phyloP scores from a whole-genome alignment of 2,888 invertebrate species.

The Timema cristinae region DNA sequence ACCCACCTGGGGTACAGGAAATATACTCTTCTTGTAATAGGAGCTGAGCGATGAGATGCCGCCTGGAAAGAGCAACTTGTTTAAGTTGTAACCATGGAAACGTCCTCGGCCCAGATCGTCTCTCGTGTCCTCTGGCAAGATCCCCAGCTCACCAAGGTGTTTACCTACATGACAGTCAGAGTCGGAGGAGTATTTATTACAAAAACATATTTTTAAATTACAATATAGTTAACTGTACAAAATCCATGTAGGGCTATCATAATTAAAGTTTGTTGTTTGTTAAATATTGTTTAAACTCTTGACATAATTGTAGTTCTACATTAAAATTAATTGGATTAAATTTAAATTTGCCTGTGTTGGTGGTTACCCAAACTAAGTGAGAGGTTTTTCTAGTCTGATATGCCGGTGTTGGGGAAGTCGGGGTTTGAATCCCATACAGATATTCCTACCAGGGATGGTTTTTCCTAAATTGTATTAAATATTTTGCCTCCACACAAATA shows the following conservation, averaged over 20 bases:
- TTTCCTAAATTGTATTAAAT: too few relatives aligned
- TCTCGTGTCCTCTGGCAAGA: conserved; percentile 45
- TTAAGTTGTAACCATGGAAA: conserved; percentile 51
- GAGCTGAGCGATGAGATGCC: conserved; percentile 42
- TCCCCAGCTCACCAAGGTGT: conserved; percentile 48
- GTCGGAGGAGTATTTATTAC: not conserved
- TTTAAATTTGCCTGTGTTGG: too few relatives aligned
- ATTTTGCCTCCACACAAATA: too few relatives aligned
- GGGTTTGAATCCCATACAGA: too few relatives aligned
- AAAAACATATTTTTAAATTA: conserved; percentile 20
- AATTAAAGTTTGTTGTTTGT: not conserved
- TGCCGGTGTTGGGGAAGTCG: too few relatives aligned
- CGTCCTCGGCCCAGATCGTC: conserved; percentile 48
- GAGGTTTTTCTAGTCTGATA: too few relatives aligned
- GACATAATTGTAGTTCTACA: too few relatives aligned
- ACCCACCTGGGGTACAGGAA: conserved; percentile 41
- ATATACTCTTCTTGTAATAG: conserved; percentile 50
- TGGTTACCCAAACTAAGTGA: too few relatives aligned
- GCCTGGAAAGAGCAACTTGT: conserved; percentile 45
- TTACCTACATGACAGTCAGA: conserved; percentile 48
- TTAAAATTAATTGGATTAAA: too few relatives aligned
- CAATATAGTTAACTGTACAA: not conserved
- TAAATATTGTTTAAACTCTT: not conserved
- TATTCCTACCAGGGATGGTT: too few relatives aligned
- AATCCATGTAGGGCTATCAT: not conserved